These are phyloP conservation scores for Caenorhabditis elegans DNA, from an alignment of 1,140 invertebrate species.

Conservation along the genomic window DNA sequence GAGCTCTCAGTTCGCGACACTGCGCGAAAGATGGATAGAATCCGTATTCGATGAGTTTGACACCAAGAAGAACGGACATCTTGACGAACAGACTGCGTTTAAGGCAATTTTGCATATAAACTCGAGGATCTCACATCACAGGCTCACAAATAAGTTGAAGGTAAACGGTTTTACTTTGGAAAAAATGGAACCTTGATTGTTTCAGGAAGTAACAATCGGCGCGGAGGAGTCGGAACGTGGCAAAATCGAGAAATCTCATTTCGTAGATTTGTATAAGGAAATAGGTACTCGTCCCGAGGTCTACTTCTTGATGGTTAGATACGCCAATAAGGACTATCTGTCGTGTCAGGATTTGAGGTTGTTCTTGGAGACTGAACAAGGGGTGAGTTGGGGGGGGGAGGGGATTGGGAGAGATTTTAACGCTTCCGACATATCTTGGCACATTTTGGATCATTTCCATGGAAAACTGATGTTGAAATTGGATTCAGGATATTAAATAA, in stretches of 20 bases:
- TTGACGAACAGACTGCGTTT: slow-evolving; percentile 71
- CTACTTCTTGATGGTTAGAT: slow-evolving; percentile 74
- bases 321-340: slow-evolving; percentile 74
- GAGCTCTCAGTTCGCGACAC: slow-evolving; percentile 40
- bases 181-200: no score
- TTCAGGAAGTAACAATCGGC: slow-evolving; percentile 49
- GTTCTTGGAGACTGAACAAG: slow-evolving; percentile 75
- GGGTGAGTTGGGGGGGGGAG: slow-evolving; percentile 67
- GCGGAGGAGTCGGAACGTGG: slow-evolving; percentile 69
- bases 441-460: no score
- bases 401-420: neutral
- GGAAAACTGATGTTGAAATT: no score
- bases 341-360: slow-evolving; percentile 72
- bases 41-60: slow-evolving; percentile 71
- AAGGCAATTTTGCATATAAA: slow-evolving; percentile 71
- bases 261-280: slow-evolving; percentile 73
- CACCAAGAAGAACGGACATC: slow-evolving; percentile 67
- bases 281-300: slow-evolving; percentile 74
- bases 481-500: no score
- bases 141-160: slow-evolving; percentile 71
- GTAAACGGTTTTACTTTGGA: no score
- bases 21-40: slow-evolving; percentile 46
- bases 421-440: no score
- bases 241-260: slow-evolving; percentile 71
- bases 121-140: slow-evolving; percentile 68